A percentile compares a stretch with the other conserved stretches of the same genome.
Evolutionary conservation across 2,888 invertebrate species (phyloP).

Genomic region (Heliconius cydno): DNA sequence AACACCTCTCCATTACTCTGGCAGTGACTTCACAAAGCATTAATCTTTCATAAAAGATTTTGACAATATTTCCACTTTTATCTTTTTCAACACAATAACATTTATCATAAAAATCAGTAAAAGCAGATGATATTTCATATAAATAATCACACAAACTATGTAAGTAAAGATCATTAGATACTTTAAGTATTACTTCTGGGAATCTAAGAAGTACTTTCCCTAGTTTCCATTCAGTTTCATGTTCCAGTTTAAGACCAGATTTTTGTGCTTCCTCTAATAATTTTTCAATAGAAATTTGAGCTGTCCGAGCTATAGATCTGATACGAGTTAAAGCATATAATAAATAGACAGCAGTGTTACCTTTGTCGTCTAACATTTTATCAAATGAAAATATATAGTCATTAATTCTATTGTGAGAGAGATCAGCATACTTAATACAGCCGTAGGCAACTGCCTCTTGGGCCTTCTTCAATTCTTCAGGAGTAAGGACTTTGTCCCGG

Average conservation of each 20-base stretch:
- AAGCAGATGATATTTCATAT: slow-evolving; percentile 96
- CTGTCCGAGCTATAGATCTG: slow-evolving; percentile 92
- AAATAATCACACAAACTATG: slow-evolving; percentile 97
- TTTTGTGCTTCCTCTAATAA: slow-evolving; percentile 85
- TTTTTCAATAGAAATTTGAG: slow-evolving; percentile 86
- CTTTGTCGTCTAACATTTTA: slow-evolving; percentile 99
- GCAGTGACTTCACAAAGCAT: slow-evolving; percentile 97
- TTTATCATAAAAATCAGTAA: slow-evolving; percentile 98
- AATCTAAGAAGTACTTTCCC: slow-evolving; percentile 94
- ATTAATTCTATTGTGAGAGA: slow-evolving; percentile 95
- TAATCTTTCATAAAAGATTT: slow-evolving; percentile 93
- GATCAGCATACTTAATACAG: slow-evolving; percentile 99
- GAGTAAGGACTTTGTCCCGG: slow-evolving; percentile 90
- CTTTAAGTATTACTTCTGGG: slow-evolving; percentile 92
- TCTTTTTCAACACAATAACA: slow-evolving; percentile 99
- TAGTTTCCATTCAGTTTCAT: slow-evolving; percentile 97
- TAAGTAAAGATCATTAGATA: slow-evolving; percentile 90
- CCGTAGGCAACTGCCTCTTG: slow-evolving; percentile 98
- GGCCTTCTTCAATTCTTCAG: slow-evolving; percentile 91
- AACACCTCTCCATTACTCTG: slow-evolving; percentile 92
- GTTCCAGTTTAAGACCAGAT: slow-evolving; percentile 87
- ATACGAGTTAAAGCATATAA: slow-evolving; percentile 97
- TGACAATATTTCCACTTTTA: slow-evolving; percentile 89
- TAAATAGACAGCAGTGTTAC: slow-evolving; percentile 99
- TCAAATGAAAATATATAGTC: slow-evolving; percentile 99